A percentile compares a stretch with the other conserved stretches of the same genome.
phyloP scores from a whole-genome alignment of 2,888 invertebrate genomes.

The Leucophenga montana region DNA sequence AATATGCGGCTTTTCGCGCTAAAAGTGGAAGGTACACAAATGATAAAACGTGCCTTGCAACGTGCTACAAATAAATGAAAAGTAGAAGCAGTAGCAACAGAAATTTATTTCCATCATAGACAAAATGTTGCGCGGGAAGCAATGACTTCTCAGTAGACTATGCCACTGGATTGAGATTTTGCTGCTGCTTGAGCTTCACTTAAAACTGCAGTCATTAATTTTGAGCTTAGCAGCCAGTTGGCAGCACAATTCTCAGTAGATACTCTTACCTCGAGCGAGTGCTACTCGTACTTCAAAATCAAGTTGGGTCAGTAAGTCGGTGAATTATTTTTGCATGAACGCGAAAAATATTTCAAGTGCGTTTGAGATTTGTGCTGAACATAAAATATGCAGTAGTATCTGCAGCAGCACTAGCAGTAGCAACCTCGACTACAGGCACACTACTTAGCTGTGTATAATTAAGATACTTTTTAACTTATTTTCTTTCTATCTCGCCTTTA shows the following conservation, averaged over 20 bases:
- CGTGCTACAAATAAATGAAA: too few relatives aligned
- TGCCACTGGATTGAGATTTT: too few relatives aligned
- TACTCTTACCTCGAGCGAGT: conserved; percentile 2
- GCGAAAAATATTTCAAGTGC: conserved; percentile 18
- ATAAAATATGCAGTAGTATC: conserved; percentile 10
- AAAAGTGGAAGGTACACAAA: too few relatives aligned
- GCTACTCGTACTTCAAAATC: conserved; percentile 17
- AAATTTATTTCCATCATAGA: conserved; percentile 4
- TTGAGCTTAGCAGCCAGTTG: conserved; percentile 49
- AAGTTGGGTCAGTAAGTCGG: conserved; percentile 7
- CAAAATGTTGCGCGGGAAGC: conserved; percentile 2
- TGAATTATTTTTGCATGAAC: conserved; percentile 13
- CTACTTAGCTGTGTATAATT: neutral
- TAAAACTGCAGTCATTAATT: conserved; percentile 63
- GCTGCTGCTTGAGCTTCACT: conserved; percentile 43
- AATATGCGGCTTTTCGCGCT: too few relatives aligned
- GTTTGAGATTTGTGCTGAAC: conserved; percentile 9
- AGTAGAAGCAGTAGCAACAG: neutral
- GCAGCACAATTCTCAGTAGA: conserved; percentile 4
- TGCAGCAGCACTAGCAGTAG: neutral
- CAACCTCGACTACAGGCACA: neutral
- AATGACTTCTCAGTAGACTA: too few relatives aligned
- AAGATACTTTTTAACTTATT: neutral
- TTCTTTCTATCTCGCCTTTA: too few relatives aligned
- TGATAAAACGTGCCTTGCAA: too few relatives aligned